Evolutionary conservation across 1,140 invertebrate species (phyloP).

Genomic region (Radopholus similis): DNA sequence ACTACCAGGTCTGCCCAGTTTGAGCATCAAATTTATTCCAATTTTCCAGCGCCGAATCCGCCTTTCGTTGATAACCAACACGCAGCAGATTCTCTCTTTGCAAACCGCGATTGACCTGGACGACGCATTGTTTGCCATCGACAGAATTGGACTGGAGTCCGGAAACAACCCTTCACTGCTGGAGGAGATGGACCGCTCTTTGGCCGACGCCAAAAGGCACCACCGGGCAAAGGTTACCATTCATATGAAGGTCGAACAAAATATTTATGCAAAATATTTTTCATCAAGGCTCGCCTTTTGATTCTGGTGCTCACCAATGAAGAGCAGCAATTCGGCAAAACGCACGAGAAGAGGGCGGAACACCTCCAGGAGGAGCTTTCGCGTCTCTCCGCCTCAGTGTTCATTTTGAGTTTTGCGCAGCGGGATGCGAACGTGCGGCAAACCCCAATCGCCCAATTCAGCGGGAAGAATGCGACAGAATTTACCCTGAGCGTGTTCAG

Average conservation of each 20-base stretch:
- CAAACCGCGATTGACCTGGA: slow-evolving; percentile 13
- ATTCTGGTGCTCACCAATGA: neutral
- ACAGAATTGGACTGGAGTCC: slow-evolving; percentile 5
- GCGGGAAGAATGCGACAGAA: neutral
- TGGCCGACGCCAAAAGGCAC: too few species aligned
- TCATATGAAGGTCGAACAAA: slow-evolving; percentile 3
- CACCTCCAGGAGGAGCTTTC: neutral
- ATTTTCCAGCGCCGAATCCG: slow-evolving; percentile 3
- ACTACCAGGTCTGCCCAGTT: slow-evolving; percentile 2
- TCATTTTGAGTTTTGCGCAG: neutral
- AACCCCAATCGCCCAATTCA: neutral
- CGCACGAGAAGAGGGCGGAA: neutral
- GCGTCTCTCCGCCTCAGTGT: neutral
- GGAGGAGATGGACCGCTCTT: neutral
- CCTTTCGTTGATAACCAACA: neutral
- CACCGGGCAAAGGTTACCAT: too few species aligned
- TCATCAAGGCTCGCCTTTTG: neutral
- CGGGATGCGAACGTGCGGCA: neutral
- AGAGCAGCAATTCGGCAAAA: neutral
- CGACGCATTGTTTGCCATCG: slow-evolving; percentile 28
- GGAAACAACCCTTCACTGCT: neutral
- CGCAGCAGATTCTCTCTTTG: slow-evolving; percentile 9
- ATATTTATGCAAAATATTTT: too few species aligned
- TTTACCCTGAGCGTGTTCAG: neutral
- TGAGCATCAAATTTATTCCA: neutral